Percentiles rank a stretch among this genome's conserved stretches.
These are phyloP conservation scores for Rhombomys opimus DNA, from an alignment of 2,113 vertebrate species.

Conservation along the genomic window DNA sequence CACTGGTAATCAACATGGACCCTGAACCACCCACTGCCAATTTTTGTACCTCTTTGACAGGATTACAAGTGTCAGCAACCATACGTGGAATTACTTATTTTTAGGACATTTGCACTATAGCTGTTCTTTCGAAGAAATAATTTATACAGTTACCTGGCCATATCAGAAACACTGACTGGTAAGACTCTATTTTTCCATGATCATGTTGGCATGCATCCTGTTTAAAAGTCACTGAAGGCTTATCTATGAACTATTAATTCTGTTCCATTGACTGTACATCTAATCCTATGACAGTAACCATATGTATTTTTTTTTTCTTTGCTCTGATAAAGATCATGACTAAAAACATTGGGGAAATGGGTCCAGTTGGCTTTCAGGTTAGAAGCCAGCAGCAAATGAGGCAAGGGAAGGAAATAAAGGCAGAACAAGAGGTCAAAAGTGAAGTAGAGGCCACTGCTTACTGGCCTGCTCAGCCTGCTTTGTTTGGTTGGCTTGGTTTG, in stretches of 20 bases:
- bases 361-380: neutral
- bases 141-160: neutral
- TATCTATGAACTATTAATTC: neutral
- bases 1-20: neutral
- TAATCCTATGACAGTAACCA: neutral
- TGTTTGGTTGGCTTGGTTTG: neutral
- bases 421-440: neutral
- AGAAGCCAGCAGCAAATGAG: neutral
- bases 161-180: neutral
- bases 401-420: neutral
- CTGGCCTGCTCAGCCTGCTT: neutral
- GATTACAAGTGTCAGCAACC: neutral
- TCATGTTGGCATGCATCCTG: neutral
- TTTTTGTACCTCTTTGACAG: neutral
- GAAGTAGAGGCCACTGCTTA: neutral
- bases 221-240: neutral
- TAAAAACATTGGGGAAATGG: neutral
- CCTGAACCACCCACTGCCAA: neutral
- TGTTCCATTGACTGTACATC: neutral
- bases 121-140: too few relatives aligned
- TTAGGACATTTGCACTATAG: neutral
- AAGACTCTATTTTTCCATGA: neutral
- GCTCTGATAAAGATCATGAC: neutral
- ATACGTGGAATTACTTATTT: neutral
- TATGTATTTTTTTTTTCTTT: neutral